phyloP scores from a whole-genome alignment of 2,113 vertebrate genomes.

The western clawed frog (Xenopus tropicalis) region UCB_Xtro_10.0 CM004448.2:63098001-63098500 shows the following conservation, averaged over 20 bases:
- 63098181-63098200: conserved; percentile 52
- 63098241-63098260: conserved; percentile 41
- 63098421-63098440: too few relatives aligned
- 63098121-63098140: conserved; percentile 61
- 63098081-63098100: conserved; percentile 49
- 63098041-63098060: conserved; percentile 57
- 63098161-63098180: conserved; percentile 56
- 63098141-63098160: conserved; percentile 50
- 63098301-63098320: too few relatives aligned
- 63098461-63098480: too few relatives aligned
- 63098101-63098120: conserved; percentile 57
- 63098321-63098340: too few relatives aligned
- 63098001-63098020: conserved; percentile 47
- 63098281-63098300: too few relatives aligned
- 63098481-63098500: too few relatives aligned
- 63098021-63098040: conserved; percentile 52
- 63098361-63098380: too few relatives aligned
- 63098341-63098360: too few relatives aligned
- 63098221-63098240: conserved; percentile 47
- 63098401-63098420: too few relatives aligned
- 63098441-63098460: too few relatives aligned
- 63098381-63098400: too few relatives aligned
- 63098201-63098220: conserved; percentile 50
- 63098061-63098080: conserved; percentile 47
- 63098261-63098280: conserved; percentile 43